These are phyloP conservation scores for Turritopsis dohrnii DNA, from an alignment of 30 jellyfish, hydroid and myxozoan species.

Conservation along the genomic window DNA sequence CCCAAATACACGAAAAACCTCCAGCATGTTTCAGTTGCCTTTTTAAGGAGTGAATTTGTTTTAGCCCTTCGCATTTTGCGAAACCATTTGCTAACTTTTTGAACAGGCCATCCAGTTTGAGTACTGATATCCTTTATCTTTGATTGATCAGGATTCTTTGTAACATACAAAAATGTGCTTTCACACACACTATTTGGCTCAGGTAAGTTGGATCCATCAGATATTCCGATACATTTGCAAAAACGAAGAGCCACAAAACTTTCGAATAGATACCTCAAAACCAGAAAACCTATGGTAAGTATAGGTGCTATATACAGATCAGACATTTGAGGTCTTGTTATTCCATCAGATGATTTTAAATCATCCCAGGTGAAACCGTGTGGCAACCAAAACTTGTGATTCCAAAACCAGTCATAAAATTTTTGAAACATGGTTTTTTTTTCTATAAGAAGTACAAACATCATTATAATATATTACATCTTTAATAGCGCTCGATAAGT, in stretches of 20 bases:
- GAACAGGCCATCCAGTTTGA: constrained; percentile 86
- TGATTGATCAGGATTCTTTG: constrained; percentile 51
- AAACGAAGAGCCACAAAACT: constrained; percentile 75
- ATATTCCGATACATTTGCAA: constrained; percentile 61
- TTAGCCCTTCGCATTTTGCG: constrained; percentile 55
- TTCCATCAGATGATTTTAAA: constrained; percentile 39
- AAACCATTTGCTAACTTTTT: constrained; percentile 76
- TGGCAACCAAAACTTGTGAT: constrained; percentile 86
- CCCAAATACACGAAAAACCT: constrained; percentile 63
- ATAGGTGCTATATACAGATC: constrained; percentile 68
- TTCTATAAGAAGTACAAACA: no score
- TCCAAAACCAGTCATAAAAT: constrained; percentile 48
- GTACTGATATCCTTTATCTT: constrained; percentile 60
- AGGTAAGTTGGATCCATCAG: constrained; percentile 49
- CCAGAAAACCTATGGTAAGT: constrained; percentile 41
- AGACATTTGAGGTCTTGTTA: constrained; percentile 49
- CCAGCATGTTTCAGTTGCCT: constrained; percentile 95
- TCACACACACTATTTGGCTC: constrained; percentile 85
- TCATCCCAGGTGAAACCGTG: constrained; percentile 84
- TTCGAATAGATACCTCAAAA: constrained; percentile 68
- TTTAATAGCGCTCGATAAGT: no score
- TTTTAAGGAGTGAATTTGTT: constrained; percentile 46
- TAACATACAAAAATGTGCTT: constrained; percentile 44
- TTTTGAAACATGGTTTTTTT: constrained; percentile 30
- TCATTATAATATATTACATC: no score